A percentile compares a stretch with the other conserved stretches of the same genome.
These are phyloP conservation scores for Pollenia labialis DNA, from an alignment of 2,888 invertebrate species.

Conservation along the genomic window DNA sequence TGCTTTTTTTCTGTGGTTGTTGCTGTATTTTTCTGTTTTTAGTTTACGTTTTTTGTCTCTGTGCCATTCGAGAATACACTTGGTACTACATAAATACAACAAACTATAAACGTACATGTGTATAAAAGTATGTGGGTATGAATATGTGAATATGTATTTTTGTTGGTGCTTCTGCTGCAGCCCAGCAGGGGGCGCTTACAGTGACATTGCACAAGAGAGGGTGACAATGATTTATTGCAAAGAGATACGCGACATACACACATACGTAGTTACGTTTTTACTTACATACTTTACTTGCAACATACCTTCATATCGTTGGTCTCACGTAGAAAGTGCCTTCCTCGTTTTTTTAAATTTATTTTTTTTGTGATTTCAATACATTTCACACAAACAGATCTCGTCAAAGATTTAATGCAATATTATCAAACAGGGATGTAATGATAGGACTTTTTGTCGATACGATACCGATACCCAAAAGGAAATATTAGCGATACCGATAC, in stretches of 20 bases:
- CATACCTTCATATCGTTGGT: no score
- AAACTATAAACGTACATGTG: background rate
- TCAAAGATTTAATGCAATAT: no score
- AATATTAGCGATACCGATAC: no score
- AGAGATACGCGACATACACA: constrained; percentile 80
- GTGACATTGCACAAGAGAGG: constrained; percentile 82
- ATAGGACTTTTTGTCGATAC: no score
- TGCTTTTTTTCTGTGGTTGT: constrained; percentile 28
- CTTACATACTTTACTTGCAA: background rate
- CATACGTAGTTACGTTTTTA: background rate
- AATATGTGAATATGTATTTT: constrained; percentile 44
- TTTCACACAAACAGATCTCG: no score
- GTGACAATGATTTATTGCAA: constrained; percentile 83
- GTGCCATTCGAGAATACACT: constrained; percentile 61
- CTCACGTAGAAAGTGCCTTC: no score
- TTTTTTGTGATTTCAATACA: no score
- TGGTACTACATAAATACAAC: constrained; percentile 26
- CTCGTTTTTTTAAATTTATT: no score
- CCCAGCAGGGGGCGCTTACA: constrained; percentile 81
- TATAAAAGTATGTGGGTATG: background rate
- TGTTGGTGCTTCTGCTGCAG: constrained; percentile 68
- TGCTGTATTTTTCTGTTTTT: constrained; percentile 32
- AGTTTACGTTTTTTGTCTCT: constrained; percentile 73
- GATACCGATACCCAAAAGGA: no score
- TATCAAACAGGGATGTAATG: no score